Base-by-base conservation (phyloP, 35 echinoderm and acorn worm genomes). In the Stichopus chloronotus region DNA sequence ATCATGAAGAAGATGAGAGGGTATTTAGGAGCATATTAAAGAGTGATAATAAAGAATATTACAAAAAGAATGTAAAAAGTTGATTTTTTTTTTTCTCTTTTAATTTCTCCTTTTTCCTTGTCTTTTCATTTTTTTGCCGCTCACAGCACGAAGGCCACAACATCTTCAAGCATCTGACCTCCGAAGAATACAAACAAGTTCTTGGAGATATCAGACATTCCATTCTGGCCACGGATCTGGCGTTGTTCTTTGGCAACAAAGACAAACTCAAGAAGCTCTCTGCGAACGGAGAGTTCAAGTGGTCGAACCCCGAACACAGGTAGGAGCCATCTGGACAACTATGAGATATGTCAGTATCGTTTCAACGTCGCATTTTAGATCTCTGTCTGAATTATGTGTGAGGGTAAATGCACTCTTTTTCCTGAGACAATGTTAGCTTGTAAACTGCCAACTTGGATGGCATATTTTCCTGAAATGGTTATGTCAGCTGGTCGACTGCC, bases 191-290 rank as follows among this genome's bases (percentile, higher is more conserved):
- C 92, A 99, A 99, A 79, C 86, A 86, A 53, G 97, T 99, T 19
- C 82, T 99, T n/a, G 90, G 95, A 83, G 95, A 99, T n/a, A 95
- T 99, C 53, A 80, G 95, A 79, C 91, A 99, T 53, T 93, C 97
- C 17, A 99, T 99, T 79, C 79, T 99, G 69, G 97, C 97, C 57
- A 99, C 97, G 2, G 97, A 99, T 76, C 92, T 99, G 20, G 97
- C 97, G 4, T 68, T 99, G 25, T 99, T 99, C 95, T 99, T 99
- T 93, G 93, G 93, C 13, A 99, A 99, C 84, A 99, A 99, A 72
- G 95, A 92, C 84, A 99, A 88, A 63, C 91, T 99, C 8, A 99
- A 99, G 92, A 91, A 68, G 24, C 91, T 99, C 6, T 72, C 94
- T 9, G 94, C 96, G 11, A 87, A 91, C 14, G 87, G 84, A n/a